These are phyloP conservation scores for Brachionus sp. DNA, from an alignment of 1,140 invertebrate genomes.

Conservation along the genomic window DNA sequence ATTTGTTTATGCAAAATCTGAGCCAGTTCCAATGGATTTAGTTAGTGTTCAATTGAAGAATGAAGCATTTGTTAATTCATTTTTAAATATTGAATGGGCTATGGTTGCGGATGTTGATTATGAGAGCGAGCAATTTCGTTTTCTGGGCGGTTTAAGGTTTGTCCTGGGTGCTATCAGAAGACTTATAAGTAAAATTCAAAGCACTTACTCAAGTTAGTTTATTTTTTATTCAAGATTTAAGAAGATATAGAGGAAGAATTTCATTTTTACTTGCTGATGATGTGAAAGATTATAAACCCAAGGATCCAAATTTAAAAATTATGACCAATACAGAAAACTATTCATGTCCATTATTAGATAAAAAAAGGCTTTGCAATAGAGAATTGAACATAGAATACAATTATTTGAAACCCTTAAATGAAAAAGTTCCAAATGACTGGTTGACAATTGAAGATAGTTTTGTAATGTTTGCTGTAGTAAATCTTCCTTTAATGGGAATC, in stretches of 20 bases:
- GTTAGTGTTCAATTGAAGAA: slow-evolving; percentile 3
- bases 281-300: slow-evolving; percentile 47
- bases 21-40: slow-evolving; percentile 4
- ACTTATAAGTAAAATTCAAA: slow-evolving; percentile 57
- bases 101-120: slow-evolving; percentile 91
- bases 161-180: slow-evolving; percentile 81
- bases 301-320: neutral
- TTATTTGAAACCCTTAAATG: slow-evolving; percentile 68
- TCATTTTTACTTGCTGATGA: slow-evolving; percentile 41
- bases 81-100: slow-evolving; percentile 84
- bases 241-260: slow-evolving; percentile 28
- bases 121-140: slow-evolving; percentile 84
- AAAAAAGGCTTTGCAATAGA: neutral
- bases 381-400: neutral
- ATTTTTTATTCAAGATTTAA: neutral
- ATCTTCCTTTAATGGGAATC: slow-evolving; percentile 79
- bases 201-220: neutral
- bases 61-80: neutral
- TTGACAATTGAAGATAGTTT: slow-evolving; percentile 75
- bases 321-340: neutral
- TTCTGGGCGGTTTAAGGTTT: slow-evolving; percentile 71
- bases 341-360: neutral
- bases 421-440: slow-evolving; percentile 73
- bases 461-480: slow-evolving; percentile 78
- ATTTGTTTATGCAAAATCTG: slow-evolving; percentile 4